phyloP scores from a whole-genome alignment of 2,113 vertebrate species.

The Indri indri region DNA sequence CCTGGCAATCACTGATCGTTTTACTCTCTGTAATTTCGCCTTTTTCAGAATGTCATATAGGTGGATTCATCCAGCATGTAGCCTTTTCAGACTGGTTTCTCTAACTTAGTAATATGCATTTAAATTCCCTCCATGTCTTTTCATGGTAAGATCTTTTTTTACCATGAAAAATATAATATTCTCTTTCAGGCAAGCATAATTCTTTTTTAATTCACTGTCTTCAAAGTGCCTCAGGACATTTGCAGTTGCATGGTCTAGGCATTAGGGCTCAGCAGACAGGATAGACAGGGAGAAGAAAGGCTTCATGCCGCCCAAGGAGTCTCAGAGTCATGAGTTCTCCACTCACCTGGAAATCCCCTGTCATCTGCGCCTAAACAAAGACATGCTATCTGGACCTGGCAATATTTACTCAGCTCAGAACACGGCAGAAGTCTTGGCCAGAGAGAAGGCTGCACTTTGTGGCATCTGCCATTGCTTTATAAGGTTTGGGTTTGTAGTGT shows the following conservation, averaged over 20 bases:
- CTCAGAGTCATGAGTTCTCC: background rate
- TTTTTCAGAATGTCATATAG: no score
- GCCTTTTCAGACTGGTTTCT: background rate
- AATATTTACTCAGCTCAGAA: background rate
- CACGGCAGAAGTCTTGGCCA: background rate
- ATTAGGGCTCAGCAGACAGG: background rate
- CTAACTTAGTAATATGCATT: background rate
- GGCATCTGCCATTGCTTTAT: background rate
- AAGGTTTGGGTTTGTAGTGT: background rate
- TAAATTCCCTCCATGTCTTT: background rate
- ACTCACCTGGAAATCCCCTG: background rate
- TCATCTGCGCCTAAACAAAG: slow-evolving; percentile 8
- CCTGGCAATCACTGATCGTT: background rate
- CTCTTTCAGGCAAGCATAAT: slow-evolving; percentile 15
- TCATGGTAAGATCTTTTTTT: background rate
- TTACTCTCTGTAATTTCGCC: background rate
- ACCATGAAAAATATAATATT: background rate
- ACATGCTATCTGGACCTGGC: background rate
- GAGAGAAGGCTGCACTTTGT: background rate
- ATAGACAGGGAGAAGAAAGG: background rate
- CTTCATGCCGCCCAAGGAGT: background rate
- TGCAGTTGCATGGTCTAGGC: no score
- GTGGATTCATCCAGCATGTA: no score
- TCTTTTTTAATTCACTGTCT: background rate
- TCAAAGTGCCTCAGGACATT: slow-evolving; percentile 19